phyloP scores from a whole-genome alignment of 2,888 invertebrate species.

The Falcaria lacertinaria region DNA sequence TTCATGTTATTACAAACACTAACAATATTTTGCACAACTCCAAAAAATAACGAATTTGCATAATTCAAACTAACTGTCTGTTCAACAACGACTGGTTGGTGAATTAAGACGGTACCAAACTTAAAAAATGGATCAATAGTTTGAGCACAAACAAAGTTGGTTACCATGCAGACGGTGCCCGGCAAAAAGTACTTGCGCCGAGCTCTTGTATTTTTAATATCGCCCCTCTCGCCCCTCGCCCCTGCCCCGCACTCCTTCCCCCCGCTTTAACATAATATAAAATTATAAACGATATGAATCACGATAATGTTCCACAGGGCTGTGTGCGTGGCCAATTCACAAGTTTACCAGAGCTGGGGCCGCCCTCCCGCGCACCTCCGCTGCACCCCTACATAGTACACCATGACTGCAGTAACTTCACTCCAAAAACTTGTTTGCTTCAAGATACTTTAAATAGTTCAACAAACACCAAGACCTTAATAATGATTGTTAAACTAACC shows the following conservation, averaged over 20 bases:
- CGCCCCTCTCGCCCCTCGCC: constrained; percentile 40
- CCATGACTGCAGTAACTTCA: constrained; percentile 2
- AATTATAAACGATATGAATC: constrained; percentile 79
- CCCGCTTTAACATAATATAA: constrained; percentile 78
- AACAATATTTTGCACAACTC: too few species aligned
- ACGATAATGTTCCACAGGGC: constrained; percentile 72
- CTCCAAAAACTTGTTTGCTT: background rate
- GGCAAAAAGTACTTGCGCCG: constrained; percentile 56
- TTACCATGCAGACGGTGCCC: constrained; percentile 64
- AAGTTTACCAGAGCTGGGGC: constrained; percentile 59
- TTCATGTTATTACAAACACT: too few species aligned
- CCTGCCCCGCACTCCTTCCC: constrained; percentile 18
- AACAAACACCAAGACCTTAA: too few species aligned
- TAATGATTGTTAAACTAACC: too few species aligned
- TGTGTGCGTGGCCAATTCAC: constrained; percentile 75
- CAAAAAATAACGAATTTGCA: too few species aligned
- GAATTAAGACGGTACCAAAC: constrained; percentile 5
- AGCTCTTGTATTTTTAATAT: constrained; percentile 76
- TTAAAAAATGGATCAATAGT: constrained; percentile 60
- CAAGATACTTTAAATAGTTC: background rate
- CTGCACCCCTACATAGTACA: constrained; percentile 29
- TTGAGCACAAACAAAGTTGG: constrained; percentile 67
- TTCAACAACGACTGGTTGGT: background rate
- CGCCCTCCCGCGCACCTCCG: constrained; percentile 31
- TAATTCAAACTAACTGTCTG: too few species aligned